These are phyloP conservation scores for Minunthozetes semirufus DNA, from an alignment of 2,888 invertebrate genomes.

Conservation along the genomic window DNA sequence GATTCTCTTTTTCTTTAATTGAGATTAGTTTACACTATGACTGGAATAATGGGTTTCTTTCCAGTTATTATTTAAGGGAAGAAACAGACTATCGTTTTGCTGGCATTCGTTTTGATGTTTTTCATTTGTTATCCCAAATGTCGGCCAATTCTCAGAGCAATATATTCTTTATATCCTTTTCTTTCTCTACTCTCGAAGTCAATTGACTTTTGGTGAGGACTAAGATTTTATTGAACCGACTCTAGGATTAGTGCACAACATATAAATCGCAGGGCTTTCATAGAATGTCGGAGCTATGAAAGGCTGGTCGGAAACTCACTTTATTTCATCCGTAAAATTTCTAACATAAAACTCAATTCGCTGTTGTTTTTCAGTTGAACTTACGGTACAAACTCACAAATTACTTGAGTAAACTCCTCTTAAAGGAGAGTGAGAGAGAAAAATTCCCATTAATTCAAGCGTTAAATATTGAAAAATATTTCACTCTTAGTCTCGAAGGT, in stretches of 20 bases:
- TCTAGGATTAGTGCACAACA: background rate
- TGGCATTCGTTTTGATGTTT: background rate
- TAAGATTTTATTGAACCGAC: background rate
- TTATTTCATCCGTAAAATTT: constrained; percentile 5
- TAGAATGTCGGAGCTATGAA: background rate
- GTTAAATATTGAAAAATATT: background rate
- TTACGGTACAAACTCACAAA: background rate
- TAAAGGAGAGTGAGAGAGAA: background rate
- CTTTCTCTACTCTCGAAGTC: background rate
- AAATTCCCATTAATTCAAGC: background rate
- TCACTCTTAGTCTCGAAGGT: background rate
- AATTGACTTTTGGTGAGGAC: background rate
- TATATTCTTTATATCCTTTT: background rate
- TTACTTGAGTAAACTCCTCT: background rate
- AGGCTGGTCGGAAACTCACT: background rate
- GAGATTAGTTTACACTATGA: too few species aligned
- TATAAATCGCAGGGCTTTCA: background rate
- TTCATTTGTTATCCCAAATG: background rate
- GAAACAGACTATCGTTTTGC: background rate
- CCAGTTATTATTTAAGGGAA: background rate
- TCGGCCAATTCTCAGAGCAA: background rate
- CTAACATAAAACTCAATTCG: background rate
- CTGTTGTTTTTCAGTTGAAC: background rate
- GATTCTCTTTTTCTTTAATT: too few species aligned
- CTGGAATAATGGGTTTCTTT: background rate